phyloP scores from a whole-genome alignment of 2,797 vertebrate genomes.

The Coilia nasus region DNA sequence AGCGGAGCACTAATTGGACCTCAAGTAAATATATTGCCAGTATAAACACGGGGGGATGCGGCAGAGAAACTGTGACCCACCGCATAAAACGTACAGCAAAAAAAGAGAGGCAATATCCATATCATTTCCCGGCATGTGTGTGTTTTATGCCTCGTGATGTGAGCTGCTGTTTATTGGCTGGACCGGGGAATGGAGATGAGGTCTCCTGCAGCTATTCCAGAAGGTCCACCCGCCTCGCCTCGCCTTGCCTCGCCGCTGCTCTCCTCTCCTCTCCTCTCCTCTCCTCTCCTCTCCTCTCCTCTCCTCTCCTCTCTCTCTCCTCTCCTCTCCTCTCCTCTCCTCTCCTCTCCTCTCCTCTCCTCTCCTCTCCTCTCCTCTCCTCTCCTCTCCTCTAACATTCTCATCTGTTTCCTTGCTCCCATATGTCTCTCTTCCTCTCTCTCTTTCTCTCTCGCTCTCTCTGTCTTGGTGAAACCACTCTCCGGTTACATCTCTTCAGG shows the following conservation, averaged over 20 bases:
- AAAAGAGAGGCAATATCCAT: slow-evolving; percentile 19
- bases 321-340: no score
- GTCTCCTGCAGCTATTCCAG: slow-evolving; percentile 15
- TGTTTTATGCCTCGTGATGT: slow-evolving; percentile 6
- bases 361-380: no score
- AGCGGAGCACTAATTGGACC: not conserved
- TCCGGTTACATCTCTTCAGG: slow-evolving; percentile 8
- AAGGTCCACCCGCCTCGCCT: slow-evolving; percentile 3
- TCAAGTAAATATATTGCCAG: not conserved
- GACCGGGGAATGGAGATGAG: slow-evolving; percentile 5
- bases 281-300: not conserved
- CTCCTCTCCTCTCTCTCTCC: no score
- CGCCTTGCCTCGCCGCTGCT: not conserved
- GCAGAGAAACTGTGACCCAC: not conserved
- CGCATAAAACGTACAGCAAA: slow-evolving; percentile 4
- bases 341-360: no score
- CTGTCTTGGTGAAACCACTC: not conserved
- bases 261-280: not conserved
- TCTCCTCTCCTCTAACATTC: no score
- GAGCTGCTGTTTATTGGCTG: slow-evolving; percentile 10
- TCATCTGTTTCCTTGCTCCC: no score
- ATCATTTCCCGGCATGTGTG: slow-evolving; percentile 9
- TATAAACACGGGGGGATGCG: not conserved
- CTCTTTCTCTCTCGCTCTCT: no score
- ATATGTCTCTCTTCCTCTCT: no score